Evolutionary conservation across 2,113 vertebrate species (phyloP).

Genomic region (Albula glossodonta): DNA sequence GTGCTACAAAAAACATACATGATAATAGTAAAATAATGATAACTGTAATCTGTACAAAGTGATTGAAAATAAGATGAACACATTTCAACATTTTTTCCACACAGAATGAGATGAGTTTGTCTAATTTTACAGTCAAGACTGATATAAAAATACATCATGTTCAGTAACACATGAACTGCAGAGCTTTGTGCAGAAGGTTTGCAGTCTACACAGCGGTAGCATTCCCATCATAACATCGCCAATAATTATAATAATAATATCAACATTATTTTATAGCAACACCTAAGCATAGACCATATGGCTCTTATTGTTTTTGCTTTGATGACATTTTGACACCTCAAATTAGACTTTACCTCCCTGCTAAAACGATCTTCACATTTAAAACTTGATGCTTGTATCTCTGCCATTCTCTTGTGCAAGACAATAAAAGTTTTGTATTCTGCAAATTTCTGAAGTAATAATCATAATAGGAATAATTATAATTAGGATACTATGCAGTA

Average conservation of each 20-base stretch:
- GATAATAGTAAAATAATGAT: conserved; percentile 27
- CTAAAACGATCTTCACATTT: neutral
- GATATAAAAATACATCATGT: conserved; percentile 28
- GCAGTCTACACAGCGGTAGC: conserved; percentile 7
- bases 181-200: neutral
- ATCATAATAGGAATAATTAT: neutral
- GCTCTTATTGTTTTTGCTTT: neutral
- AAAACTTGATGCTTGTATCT: neutral
- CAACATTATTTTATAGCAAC: neutral
- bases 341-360: neutral
- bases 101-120: conserved; percentile 20
- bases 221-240: neutral
- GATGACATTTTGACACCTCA: neutral
- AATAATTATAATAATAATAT: neutral
- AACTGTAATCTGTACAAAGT: neutral
- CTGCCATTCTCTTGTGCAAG: neutral
- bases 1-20: conserved; percentile 20
- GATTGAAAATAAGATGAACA: conserved; percentile 20
- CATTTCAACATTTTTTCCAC: conserved; percentile 10
- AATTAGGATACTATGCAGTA: neutral
- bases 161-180: neutral
- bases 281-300: neutral
- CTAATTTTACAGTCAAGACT: neutral
- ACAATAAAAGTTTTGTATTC: neutral
- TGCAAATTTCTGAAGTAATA: neutral